Evolutionary conservation across 2,888 invertebrate genomes (phyloP), one percentile per base, ranked within the genome.

Genomic region (Alentia gelatinosa): DNA sequence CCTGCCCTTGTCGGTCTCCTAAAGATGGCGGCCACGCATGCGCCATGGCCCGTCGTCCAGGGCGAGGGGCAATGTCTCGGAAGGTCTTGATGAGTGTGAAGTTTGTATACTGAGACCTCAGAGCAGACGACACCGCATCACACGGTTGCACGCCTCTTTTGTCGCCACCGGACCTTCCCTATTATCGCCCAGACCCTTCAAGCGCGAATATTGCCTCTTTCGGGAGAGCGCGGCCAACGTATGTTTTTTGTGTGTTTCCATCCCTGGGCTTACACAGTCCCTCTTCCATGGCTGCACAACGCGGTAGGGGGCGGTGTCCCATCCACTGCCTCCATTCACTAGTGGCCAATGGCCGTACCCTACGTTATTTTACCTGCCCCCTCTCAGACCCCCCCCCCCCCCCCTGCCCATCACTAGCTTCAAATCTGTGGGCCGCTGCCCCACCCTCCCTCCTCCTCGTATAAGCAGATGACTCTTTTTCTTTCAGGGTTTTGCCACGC

Each of bases 101-200:
- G 33, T 68, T 68, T 68, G 68, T 68, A 68, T 68, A 68, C 30
- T 68, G 68, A 68, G 68, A 68, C 68, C 68, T 19, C 12, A 68
- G 47, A 68, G 68, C 68, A 68, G 68, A 68, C 68, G 68, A 68
- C 68, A 68, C 33, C 33, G 30, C 68, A 68, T 68, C 68, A 4
- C 68, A 68, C 68, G 68, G n/a, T n/a, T 68, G 68, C 68, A 3
- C 68, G 68, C 68, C 68, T 68, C 68, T 26, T 68, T 68, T 68
- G 5, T 68, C 12, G 5, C 23, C 68, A 12, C 30, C 68, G 68
- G 68, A 30, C 68, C 5, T 56, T 56, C 26, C 30, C 68, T 68
- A 68, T 68, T 68, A 68, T 68, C 56, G 68, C 68, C 30, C 15
- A 5, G 3, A 30, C 3, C 68, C 68, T 30, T 68, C 68, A 68